A percentile compares a stretch with the other conserved stretches of the same genome.
These are phyloP conservation scores for Eupithecia vulgata DNA, from an alignment of 2,888 invertebrate species.

Conservation along the genomic window DNA sequence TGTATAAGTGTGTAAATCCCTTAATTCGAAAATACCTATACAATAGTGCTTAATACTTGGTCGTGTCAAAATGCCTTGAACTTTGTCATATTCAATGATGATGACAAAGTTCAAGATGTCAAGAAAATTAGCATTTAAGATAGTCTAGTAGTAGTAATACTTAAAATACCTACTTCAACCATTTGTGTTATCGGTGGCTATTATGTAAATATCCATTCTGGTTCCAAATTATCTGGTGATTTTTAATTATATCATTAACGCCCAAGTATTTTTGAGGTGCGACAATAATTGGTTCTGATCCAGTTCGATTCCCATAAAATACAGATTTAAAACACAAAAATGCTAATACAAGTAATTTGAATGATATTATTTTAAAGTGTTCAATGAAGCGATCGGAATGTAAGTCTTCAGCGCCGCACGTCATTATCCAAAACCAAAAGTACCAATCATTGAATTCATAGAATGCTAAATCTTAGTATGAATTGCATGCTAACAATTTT, in stretches of 20 bases:
- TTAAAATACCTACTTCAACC: not conserved
- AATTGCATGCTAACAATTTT: conserved; percentile 56
- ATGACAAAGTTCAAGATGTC: conserved; percentile 2
- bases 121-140: conserved; percentile 3
- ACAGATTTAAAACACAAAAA: conserved; percentile 8
- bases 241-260: conserved; percentile 8
- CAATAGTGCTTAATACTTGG: too few relatives aligned
- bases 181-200: not conserved
- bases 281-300: conserved; percentile 5
- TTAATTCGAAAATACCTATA: too few relatives aligned
- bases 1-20: too few relatives aligned
- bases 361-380: conserved; percentile 7
- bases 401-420: conserved; percentile 16
- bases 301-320: conserved; percentile 8
- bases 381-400: conserved; percentile 12
- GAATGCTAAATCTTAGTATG: conserved; percentile 53
- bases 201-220: not conserved
- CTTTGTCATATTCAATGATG: not conserved
- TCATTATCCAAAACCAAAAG: conserved; percentile 35
- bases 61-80: too few relatives aligned
- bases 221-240: conserved; percentile 2
- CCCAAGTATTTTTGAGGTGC: conserved; percentile 2
- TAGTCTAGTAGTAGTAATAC: not conserved
- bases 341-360: conserved; percentile 12
- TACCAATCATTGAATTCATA: conserved; percentile 47